Percentiles rank a stretch among this genome's conserved stretches.
Evolutionary conservation across 2,888 invertebrate species (phyloP).

Genomic region (Apocheima hispidaria): DNA sequence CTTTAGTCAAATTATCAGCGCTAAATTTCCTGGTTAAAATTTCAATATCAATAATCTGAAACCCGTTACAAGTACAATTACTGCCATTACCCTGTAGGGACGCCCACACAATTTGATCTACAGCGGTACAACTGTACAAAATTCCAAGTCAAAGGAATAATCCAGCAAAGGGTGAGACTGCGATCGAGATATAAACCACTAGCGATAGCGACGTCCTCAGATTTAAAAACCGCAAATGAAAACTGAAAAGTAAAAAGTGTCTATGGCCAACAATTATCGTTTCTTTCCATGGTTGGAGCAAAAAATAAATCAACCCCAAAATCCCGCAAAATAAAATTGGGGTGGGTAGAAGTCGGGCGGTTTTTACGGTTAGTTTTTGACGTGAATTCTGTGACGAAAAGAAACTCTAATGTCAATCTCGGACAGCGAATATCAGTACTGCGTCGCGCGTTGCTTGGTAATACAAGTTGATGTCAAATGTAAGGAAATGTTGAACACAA

Average conservation of each 20-base stretch:
- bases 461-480: background rate
- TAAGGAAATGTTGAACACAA: conserved; percentile 6
- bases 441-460: no score
- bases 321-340: no score
- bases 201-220: background rate
- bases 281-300: no score
- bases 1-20: no score
- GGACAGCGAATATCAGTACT: no score
- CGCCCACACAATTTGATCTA: conserved; percentile 45
- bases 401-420: no score
- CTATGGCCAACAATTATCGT: background rate
- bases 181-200: background rate
- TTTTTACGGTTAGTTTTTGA: no score
- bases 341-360: no score
- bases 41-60: background rate
- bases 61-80: conserved; percentile 8
- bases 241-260: background rate
- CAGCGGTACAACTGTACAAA: conserved; percentile 38
- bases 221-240: background rate
- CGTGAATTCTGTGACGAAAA: no score
- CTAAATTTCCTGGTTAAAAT: background rate
- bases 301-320: no score
- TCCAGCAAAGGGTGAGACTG: conserved; percentile 19
- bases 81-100: conserved; percentile 29
- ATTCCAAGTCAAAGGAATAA: conserved; percentile 34